Evolutionary conservation across 2,797 vertebrate genomes (phyloP).

Genomic region (Esox masquinongy): DNA sequence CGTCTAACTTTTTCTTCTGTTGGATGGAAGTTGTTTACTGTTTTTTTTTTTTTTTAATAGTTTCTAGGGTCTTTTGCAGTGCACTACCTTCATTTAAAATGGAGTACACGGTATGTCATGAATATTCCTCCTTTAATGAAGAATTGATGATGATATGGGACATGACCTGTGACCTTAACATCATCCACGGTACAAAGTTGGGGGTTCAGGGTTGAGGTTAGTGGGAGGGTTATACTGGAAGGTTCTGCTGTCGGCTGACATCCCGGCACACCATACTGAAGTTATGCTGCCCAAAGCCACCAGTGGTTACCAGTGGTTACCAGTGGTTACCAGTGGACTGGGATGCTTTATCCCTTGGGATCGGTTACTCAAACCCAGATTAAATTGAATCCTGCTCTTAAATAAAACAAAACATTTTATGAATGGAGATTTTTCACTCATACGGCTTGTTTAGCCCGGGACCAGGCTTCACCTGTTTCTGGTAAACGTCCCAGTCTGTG

Average conservation of each 20-base stretch:
- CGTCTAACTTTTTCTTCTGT: constrained; percentile 44
- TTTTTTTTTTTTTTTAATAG: constrained; percentile 2
- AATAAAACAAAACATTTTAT: background rate
- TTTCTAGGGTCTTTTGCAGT: constrained; percentile 54
- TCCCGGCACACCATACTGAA: background rate
- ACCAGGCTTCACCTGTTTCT: background rate
- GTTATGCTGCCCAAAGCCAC: background rate
- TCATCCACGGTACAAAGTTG: constrained; percentile 58
- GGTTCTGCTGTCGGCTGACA: no score
- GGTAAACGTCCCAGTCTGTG: background rate
- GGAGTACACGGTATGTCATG: constrained; percentile 55
- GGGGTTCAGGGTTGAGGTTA: constrained; percentile 37
- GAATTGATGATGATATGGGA: constrained; percentile 58
- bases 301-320: no score
- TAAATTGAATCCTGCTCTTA: background rate
- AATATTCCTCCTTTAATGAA: constrained; percentile 61
- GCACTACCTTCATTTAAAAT: constrained; percentile 66
- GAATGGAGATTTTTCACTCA: background rate
- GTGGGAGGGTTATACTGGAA: constrained; percentile 29
- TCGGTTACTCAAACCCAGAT: background rate
- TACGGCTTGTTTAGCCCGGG: background rate
- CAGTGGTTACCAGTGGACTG: background rate
- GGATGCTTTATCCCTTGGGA: background rate
- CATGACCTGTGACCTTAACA: constrained; percentile 50
- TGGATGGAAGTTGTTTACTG: constrained; percentile 37